Evolutionary conservation across 2,113 vertebrate genomes (phyloP).

Genomic region (Sinocyclocheilus anshuiensis): DNA sequence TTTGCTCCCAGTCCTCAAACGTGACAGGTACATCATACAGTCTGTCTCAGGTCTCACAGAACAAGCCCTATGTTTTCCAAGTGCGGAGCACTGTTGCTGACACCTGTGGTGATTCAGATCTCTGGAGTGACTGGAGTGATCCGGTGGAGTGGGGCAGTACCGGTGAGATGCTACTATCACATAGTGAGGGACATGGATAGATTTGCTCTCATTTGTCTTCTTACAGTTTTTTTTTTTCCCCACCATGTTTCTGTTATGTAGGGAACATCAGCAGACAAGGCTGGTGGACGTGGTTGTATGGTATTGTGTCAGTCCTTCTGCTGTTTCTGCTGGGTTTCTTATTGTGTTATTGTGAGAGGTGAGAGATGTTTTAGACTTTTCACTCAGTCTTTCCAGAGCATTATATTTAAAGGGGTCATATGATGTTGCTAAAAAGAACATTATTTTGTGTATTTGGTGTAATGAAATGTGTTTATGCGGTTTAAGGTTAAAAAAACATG

Average conservation of each 20-base stretch:
- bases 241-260: neutral
- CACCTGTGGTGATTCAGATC: conserved; percentile 65
- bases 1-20: neutral
- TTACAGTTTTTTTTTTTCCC: neutral
- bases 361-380: conserved; percentile 9
- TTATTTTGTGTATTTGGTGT: no score
- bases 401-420: no score
- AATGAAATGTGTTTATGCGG: no score
- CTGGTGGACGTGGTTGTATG: neutral
- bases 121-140: conserved; percentile 78
- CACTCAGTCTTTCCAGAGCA: no score
- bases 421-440: no score
- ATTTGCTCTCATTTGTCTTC: neutral
- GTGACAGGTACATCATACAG: conserved; percentile 55
- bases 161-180: neutral
- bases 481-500: no score
- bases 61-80: conserved; percentile 75
- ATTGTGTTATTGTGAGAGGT: conserved; percentile 73
- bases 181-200: neutral
- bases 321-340: conserved; percentile 60
- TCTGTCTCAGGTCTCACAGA: conserved; percentile 72
- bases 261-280: neutral
- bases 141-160: conserved; percentile 67
- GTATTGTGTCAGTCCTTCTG: neutral
- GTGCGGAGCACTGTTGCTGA: conserved; percentile 72